These are phyloP conservation scores for Acleris literana DNA, from an alignment of 2,888 invertebrate genomes.

Conservation along the genomic window DNA sequence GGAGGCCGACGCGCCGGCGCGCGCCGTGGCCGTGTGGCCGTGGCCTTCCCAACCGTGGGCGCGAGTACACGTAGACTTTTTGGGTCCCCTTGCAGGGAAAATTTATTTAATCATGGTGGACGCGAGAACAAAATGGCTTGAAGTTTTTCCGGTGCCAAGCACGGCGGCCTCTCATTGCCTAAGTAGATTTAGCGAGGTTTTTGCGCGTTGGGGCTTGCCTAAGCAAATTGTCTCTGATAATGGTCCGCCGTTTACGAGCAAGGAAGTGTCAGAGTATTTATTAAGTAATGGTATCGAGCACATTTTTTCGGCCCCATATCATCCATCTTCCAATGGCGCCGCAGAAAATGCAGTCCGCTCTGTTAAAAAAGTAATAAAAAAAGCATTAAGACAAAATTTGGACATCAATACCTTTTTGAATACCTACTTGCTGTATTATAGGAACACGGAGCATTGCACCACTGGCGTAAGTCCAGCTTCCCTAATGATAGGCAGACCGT, in stretches of 20 bases:
- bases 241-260: neutral
- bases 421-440: too few species aligned
- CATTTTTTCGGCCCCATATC: neutral
- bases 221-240: slow-evolving; percentile 1
- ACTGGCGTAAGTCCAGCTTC: too few species aligned
- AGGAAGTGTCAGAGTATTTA: neutral
- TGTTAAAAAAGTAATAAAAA: too few species aligned
- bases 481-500: too few species aligned
- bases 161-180: neutral
- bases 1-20: too few species aligned
- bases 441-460: too few species aligned
- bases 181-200: neutral
- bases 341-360: too few species aligned
- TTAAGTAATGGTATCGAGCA: neutral
- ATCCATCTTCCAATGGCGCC: too few species aligned
- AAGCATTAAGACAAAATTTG: too few species aligned
- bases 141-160: neutral
- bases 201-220: slow-evolving; percentile 2
- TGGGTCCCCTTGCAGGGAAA: neutral
- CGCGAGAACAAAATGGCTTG: neutral
- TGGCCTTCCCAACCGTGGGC: neutral
- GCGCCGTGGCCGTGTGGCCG: too few species aligned
- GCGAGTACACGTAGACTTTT: neutral
- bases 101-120: neutral
- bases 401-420: too few species aligned